Evolutionary conservation across 2,797 vertebrate species (phyloP).

Genomic region (Fistularia commersonii): DNA sequence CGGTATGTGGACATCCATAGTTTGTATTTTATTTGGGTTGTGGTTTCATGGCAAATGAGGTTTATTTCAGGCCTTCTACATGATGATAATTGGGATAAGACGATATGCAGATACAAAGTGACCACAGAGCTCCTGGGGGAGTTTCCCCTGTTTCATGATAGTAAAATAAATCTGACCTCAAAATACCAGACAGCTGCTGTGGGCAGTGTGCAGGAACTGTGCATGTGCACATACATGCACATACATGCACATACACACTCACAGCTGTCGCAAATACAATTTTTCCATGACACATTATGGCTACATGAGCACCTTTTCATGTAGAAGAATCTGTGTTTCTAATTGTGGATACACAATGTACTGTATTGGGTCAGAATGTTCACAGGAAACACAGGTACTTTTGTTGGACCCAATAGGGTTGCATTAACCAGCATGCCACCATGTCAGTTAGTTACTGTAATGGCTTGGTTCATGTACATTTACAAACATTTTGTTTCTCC

Average conservation of each 20-base stretch:
- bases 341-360: background rate
- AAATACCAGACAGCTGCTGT: constrained; percentile 71
- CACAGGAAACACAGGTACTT: no score
- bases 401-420: no score
- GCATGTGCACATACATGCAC: constrained; percentile 2
- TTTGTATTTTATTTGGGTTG: constrained; percentile 26
- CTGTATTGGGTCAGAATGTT: no score
- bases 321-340: constrained; percentile 9
- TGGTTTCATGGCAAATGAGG: constrained; percentile 36
- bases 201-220: constrained; percentile 32
- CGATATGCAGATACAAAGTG: constrained; percentile 35
- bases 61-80: constrained; percentile 53
- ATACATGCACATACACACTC: constrained; percentile 22
- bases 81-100: constrained; percentile 39
- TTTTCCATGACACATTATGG: constrained; percentile 36
- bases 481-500: no score
- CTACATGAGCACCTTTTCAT: constrained; percentile 34
- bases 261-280: constrained; percentile 43
- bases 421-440: no score
- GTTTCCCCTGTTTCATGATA: constrained; percentile 60
- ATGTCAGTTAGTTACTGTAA: no score
- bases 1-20: constrained; percentile 6
- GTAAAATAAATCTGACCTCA: constrained; percentile 64
- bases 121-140: constrained; percentile 50
- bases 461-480: no score